A percentile compares a stretch with the other conserved stretches of the same genome.
Evolutionary conservation across 2,113 vertebrate genomes (phyloP).

Genomic region (Corythoichthys haematopterus): DNA sequence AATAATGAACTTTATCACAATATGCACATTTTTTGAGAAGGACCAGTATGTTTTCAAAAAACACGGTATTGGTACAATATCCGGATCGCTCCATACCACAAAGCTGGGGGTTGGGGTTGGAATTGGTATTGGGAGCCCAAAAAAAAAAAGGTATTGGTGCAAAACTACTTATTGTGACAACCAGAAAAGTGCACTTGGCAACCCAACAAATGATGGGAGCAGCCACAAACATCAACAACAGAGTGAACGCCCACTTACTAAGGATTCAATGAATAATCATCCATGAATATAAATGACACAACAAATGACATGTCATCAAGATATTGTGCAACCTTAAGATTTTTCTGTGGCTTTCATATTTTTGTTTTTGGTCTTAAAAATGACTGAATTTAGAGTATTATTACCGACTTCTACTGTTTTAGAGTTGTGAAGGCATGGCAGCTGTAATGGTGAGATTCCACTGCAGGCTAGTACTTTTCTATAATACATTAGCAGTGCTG

Average conservation of each 20-base stretch:
- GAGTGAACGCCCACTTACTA: conserved; percentile 10
- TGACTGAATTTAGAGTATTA: conserved; percentile 19
- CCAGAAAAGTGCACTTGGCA: conserved; percentile 24
- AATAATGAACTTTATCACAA: too few species aligned
- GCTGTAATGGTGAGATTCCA: conserved; percentile 25
- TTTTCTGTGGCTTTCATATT: conserved; percentile 13
- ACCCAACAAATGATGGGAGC: conserved; percentile 14
- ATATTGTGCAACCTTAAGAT: conserved; percentile 35
- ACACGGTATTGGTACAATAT: too few species aligned
- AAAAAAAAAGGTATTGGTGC: too few species aligned
- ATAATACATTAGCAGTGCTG: conserved; percentile 53
- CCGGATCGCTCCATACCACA: too few species aligned
- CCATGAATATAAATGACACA: conserved; percentile 80
- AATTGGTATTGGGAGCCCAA: too few species aligned
- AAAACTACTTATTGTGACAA: conserved; percentile 11
- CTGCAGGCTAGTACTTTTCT: conserved; percentile 39
- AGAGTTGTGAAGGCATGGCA: conserved; percentile 20
- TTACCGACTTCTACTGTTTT: conserved; percentile 22
- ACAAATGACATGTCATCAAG: conserved; percentile 81
- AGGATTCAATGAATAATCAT: conserved; percentile 29
- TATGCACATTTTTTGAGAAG: too few species aligned
- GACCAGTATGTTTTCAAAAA: too few species aligned
- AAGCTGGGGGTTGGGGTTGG: too few species aligned
- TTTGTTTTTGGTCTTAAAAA: conserved; percentile 24
- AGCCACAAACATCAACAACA: conserved; percentile 15